Conservation (phyloP, 2,113 vertebrate species). For the Megalops atlanticus region DNA sequence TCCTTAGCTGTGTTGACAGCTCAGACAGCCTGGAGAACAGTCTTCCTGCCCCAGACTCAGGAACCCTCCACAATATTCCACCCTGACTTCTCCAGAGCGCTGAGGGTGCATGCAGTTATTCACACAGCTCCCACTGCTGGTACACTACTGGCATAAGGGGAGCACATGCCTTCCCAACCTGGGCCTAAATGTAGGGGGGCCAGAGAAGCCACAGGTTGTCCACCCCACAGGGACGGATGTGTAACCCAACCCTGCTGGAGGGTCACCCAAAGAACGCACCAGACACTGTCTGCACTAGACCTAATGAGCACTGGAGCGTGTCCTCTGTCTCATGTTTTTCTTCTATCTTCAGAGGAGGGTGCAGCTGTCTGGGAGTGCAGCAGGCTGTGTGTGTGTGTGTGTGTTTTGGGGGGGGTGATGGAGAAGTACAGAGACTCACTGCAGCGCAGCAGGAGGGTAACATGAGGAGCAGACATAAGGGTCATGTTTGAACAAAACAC, state of each 20-base stretch:
- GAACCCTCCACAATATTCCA: background rate
- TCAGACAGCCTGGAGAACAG: background rate
- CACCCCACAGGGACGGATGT: slow-evolving; percentile 77
- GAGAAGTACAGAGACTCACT: too few species aligned
- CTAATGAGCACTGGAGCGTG: slow-evolving; percentile 80
- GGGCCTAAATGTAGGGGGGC: slow-evolving; percentile 68
- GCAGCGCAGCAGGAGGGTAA: background rate
- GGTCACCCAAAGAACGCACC: slow-evolving; percentile 73
- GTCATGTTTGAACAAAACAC: too few species aligned
- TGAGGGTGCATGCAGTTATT: too few species aligned
- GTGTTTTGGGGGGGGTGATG: too few species aligned
- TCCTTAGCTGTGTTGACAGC: background rate
- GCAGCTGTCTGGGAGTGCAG: background rate
- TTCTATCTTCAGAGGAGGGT: slow-evolving; percentile 55
- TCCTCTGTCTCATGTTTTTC: slow-evolving; percentile 73
- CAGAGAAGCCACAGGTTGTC: slow-evolving; percentile 86
- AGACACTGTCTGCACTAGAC: too few species aligned
- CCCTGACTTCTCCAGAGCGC: background rate
- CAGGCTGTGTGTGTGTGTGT: background rate
- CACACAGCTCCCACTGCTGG: slow-evolving; percentile 69
- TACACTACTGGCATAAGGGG: too few species aligned
- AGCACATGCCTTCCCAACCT: too few species aligned
- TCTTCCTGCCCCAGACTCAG: background rate
- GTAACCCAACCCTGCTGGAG: slow-evolving; percentile 74
- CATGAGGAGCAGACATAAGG: background rate